Percentiles rank a stretch among this genome's conserved stretches.
Evolutionary conservation across 2,888 invertebrate species (phyloP).

Genomic region (Euphydryas editha): DNA sequence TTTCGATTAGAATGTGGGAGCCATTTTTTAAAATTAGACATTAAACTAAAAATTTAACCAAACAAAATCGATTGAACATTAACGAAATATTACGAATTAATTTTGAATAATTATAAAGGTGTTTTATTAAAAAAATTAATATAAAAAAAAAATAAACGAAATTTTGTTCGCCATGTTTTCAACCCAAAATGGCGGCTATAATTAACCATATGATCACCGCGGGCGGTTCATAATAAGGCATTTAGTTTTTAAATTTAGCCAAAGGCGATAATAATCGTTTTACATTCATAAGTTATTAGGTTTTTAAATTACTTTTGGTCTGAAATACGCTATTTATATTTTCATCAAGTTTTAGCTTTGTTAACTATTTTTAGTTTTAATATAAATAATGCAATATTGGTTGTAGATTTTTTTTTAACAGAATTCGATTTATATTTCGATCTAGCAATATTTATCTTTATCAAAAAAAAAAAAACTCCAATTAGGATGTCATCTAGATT

Average conservation of each 20-base stretch:
- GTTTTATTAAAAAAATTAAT: neutral
- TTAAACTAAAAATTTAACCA: neutral
- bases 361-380: constrained; percentile 14
- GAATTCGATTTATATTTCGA: too few species aligned
- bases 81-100: neutral
- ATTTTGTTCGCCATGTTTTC: constrained; percentile 20
- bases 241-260: constrained; percentile 41
- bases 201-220: constrained; percentile 39
- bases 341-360: constrained; percentile 5
- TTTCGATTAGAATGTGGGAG: constrained; percentile 17
- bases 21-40: neutral
- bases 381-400: constrained; percentile 1
- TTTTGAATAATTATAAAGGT: neutral
- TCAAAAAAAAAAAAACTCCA: too few species aligned
- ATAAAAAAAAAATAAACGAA: constrained; percentile 15
- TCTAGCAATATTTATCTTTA: too few species aligned
- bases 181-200: constrained; percentile 41
- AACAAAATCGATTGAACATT: neutral
- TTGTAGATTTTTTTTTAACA: neutral
- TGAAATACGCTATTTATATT: constrained; percentile 16
- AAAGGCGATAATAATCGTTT: constrained; percentile 33
- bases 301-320: constrained; percentile 29
- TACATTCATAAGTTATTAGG: constrained; percentile 28
- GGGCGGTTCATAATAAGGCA: constrained; percentile 42
- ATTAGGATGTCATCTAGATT: too few species aligned